Conservation (phyloP, 1,140 invertebrate species). For the Micrasema minimum region DNA sequence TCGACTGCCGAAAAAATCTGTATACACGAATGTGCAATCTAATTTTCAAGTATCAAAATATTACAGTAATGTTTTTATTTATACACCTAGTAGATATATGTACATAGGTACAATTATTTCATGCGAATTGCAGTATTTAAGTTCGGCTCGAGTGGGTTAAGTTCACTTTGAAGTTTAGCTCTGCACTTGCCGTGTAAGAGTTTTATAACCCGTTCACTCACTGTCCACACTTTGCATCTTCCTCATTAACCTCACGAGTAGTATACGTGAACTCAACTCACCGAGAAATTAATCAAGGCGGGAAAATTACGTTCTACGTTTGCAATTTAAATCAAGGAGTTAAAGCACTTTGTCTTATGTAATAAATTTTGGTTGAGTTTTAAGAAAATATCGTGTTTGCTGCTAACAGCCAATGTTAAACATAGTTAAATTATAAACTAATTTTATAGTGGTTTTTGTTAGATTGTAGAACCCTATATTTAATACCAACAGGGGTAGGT, state of each 20-base stretch:
- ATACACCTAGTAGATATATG: neutral
- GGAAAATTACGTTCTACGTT: too few species aligned
- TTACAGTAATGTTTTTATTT: neutral
- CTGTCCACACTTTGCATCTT: slow-evolving; percentile 15
- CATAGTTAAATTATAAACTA: too few species aligned
- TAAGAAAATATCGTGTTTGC: too few species aligned
- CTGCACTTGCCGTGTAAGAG: slow-evolving; percentile 13
- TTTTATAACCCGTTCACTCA: slow-evolving; percentile 13
- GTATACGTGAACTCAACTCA: slow-evolving; percentile 5
- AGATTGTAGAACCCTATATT: too few species aligned
- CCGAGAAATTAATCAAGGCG: slow-evolving; percentile 7
- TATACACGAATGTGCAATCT: neutral
- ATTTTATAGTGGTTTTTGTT: too few species aligned
- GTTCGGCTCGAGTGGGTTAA: neutral
- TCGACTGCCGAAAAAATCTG: too few species aligned
- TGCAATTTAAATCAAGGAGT: too few species aligned
- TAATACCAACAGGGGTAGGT: too few species aligned
- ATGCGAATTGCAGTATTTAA: neutral
- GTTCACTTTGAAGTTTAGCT: neutral
- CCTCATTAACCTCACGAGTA: slow-evolving; percentile 30
- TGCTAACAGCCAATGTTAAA: too few species aligned
- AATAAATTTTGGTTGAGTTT: too few species aligned
- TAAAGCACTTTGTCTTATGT: too few species aligned
- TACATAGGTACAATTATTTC: neutral
- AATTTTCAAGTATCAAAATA: neutral